These are phyloP conservation scores for Pelodiscus sinensis DNA, from an alignment of 2,113 vertebrate species.

Conservation along the genomic window DNA sequence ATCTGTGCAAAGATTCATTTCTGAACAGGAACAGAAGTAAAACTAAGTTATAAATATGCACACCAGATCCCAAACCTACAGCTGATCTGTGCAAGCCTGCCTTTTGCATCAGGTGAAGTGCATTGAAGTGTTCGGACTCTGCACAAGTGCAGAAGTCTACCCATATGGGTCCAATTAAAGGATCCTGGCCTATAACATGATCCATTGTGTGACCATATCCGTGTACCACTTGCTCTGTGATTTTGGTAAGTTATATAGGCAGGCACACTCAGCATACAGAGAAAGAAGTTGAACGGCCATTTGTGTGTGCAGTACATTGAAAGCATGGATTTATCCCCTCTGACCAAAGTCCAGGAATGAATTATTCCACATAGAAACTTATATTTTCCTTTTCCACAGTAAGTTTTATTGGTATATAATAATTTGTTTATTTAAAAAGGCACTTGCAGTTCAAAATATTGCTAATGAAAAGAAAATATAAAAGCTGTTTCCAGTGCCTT, in stretches of 20 bases:
- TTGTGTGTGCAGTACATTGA: constrained; percentile 11
- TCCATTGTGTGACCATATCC: neutral
- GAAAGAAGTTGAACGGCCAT: neutral
- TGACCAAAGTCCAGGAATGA: constrained; percentile 48
- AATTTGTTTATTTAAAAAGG: neutral
- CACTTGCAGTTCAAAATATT: neutral
- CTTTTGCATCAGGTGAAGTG: neutral
- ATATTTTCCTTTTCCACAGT: neutral
- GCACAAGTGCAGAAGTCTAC: neutral
- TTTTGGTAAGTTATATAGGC: neutral
- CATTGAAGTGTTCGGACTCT: neutral
- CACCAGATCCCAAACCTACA: neutral
- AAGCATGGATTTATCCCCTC: neutral
- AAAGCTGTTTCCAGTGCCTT: neutral
- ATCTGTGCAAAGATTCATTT: neutral
- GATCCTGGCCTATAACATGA: neutral
- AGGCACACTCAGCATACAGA: neutral
- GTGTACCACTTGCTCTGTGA: neutral
- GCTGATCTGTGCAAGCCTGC: neutral
- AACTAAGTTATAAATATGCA: neutral
- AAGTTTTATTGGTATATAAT: neutral
- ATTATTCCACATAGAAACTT: neutral
- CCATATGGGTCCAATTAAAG: neutral
- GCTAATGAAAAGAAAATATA: neutral
- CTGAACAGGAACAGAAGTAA: neutral